Evolutionary conservation across 2,113 vertebrate genomes (phyloP).

Genomic region (Ictidomys tridecemlineatus): DNA sequence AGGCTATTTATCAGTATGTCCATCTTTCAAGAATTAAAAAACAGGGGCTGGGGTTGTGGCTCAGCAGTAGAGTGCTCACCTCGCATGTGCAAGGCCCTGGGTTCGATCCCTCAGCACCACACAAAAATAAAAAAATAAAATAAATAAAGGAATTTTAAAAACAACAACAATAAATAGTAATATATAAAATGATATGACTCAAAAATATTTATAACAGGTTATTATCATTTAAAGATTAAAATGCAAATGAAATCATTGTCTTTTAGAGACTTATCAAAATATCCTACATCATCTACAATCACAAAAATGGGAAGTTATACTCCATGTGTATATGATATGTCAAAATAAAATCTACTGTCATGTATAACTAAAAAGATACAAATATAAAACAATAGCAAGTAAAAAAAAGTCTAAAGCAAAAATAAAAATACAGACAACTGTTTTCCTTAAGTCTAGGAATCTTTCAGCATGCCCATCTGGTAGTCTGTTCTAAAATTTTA

Average conservation of each 20-base stretch:
- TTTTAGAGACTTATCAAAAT: constrained; percentile 23
- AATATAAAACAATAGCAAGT: no score
- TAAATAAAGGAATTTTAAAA: background rate
- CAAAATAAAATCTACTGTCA: no score
- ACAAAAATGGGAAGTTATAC: no score
- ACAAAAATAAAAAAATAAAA: no score
- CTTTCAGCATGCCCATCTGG: background rate
- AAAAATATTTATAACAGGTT: background rate
- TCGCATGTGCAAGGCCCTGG: no score
- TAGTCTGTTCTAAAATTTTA: constrained; percentile 43
- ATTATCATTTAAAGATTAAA: constrained; percentile 15
- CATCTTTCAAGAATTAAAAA: background rate
- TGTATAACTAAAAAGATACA: no score
- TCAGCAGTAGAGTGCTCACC: no score
- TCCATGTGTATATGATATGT: no score
- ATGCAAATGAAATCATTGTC: constrained; percentile 25
- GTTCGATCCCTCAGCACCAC: no score
- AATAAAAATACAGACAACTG: constrained; percentile 6
- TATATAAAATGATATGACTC: background rate
- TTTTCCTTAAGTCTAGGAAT: constrained; percentile 28
- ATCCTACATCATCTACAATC: background rate
- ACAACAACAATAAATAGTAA: background rate
- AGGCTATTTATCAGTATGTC: background rate
- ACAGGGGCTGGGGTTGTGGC: no score
- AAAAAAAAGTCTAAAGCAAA: constrained; percentile 40